Conservation (phyloP, 2,797 vertebrate species). For the Oreochromis mossambicus region DNA sequence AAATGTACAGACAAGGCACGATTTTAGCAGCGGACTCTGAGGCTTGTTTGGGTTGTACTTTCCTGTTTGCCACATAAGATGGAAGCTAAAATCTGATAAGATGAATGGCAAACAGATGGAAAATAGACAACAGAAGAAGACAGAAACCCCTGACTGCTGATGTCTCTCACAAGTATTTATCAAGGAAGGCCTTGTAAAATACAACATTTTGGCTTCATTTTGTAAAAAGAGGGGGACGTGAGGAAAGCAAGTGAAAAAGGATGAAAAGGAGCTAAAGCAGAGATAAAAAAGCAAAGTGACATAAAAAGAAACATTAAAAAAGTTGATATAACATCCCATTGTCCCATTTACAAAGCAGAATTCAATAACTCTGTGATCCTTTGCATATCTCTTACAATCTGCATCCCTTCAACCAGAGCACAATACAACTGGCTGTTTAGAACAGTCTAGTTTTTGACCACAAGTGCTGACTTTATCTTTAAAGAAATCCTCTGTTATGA, state of each 20-base stretch:
- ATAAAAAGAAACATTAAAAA: neutral
- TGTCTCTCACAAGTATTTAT: neutral
- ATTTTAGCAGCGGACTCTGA: constrained; percentile 6
- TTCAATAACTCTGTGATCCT: neutral
- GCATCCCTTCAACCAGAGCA: neutral
- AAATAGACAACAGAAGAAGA: neutral
- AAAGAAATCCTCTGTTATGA: neutral
- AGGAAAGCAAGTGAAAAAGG: neutral
- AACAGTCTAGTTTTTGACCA: neutral
- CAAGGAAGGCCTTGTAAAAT: neutral
- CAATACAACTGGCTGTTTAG: neutral
- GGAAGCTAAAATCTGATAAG: neutral
- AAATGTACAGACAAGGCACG: neutral
- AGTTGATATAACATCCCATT: neutral
- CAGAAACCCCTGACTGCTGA: neutral
- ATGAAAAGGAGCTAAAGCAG: neutral
- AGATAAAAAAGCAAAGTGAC: neutral
- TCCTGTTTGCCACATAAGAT: constrained; percentile 7
- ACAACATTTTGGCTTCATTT: neutral
- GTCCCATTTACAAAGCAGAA: neutral
- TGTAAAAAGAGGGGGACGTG: neutral
- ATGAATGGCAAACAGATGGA: neutral
- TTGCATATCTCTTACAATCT: neutral
- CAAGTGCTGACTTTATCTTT: neutral
- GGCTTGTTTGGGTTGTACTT: neutral